Base-by-base conservation (phyloP, 2,888 invertebrate genomes). In the Mechanitis messenoides region DNA sequence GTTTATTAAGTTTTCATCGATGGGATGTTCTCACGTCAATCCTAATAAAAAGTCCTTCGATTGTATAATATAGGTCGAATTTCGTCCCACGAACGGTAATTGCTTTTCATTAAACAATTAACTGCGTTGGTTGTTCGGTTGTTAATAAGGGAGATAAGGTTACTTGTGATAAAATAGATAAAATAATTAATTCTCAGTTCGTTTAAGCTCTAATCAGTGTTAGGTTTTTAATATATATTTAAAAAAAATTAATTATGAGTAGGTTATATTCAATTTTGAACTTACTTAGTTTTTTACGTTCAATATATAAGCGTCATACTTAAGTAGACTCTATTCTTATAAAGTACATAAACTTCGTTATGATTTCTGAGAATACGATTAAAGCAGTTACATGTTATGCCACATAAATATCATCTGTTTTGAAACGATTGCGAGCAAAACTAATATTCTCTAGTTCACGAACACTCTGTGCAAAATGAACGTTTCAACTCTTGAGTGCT, bases 91-190 rank as follows among this genome's bases (percentile, higher is more conserved):
- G 68, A 66, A 69, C 71, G 70, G 78, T 86, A 87, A 87, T 86
- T 86, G 85, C 74, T 76, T 71, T 78, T 83, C 79, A 83, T 87
- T 86, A 84, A 82, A 79, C 82, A 86, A 87, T 87, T 84, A 78
- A 78, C 81, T 79, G 67, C 60, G 63, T 68, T 67, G 66, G 61
- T 47, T 33, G 58, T 61, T 70, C 56, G 59, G 62, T 56, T 63
- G 60, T 65, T 65, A 66, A 64, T 68, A 69, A 64, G 62, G 63
- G 55, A 62, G 67, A 68, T 68, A 68, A 60, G 59, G 55, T 62
- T 60, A 55, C 58, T 60, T 61, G 54, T 55, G 57, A 55, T 62
- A 56, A 59, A 64, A 59, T 47, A 47, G 33, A 33, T 12, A 58
- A 28, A 59, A 46, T 46, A 55, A 31, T 31, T 38, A 7, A 4